Evolutionary conservation across 2,888 invertebrate genomes (phyloP).

Genomic region (Aphidoletes aphidimyza): DNA sequence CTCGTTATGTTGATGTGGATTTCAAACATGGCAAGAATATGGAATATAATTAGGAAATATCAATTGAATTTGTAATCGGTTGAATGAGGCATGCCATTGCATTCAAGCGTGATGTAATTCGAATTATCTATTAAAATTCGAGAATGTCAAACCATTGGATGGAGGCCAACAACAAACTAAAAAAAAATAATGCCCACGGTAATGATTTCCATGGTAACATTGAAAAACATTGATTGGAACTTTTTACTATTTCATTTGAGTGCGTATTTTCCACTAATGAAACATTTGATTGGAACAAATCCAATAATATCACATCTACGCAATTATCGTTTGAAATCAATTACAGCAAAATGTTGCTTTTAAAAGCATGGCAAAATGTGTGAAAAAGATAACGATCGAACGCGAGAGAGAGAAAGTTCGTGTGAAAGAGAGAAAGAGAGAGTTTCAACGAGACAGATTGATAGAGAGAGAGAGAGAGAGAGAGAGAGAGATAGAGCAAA

Average conservation of each 20-base stretch:
- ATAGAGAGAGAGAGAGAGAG: background rate
- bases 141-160: too few relatives aligned
- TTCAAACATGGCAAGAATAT: too few relatives aligned
- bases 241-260: background rate
- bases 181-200: background rate
- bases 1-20: too few relatives aligned
- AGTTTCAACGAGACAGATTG: background rate
- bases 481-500: background rate
- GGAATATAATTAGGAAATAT: too few relatives aligned
- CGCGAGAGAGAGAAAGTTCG: background rate
- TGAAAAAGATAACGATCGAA: background rate
- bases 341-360: background rate
- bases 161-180: too few relatives aligned
- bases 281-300: background rate
- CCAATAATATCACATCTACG: constrained; percentile 5
- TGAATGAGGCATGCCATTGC: too few relatives aligned
- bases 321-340: constrained; percentile 43
- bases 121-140: too few relatives aligned
- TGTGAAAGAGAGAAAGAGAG: background rate
- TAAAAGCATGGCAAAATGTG: background rate
- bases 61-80: too few relatives aligned
- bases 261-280: background rate
- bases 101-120: too few relatives aligned
- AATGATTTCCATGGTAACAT: background rate
- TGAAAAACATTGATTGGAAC: background rate